A percentile compares a stretch with the other conserved stretches of the same genome.
These are phyloP conservation scores for Peromyscus californicus DNA, from an alignment of 2,113 vertebrate genomes.

Conservation along the genomic window DNA sequence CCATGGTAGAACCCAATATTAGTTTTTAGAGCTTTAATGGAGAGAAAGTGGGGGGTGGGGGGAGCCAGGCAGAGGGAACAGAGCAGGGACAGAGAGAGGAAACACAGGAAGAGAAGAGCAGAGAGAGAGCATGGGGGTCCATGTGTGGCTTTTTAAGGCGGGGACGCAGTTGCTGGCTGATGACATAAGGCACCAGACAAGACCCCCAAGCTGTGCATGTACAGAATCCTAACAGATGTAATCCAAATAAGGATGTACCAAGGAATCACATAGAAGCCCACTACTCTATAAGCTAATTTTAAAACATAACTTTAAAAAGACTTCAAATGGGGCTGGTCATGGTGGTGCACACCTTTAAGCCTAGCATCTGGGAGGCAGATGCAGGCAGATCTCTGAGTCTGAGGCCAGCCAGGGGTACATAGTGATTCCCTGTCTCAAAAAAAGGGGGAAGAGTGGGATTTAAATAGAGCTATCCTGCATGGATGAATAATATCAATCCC, in stretches of 20 bases:
- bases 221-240: no score
- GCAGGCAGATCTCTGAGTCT: not conserved
- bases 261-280: not conserved
- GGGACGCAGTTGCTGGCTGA: no score
- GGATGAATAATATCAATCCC: not conserved
- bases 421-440: not conserved
- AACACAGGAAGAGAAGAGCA: no score
- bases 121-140: no score
- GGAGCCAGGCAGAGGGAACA: no score
- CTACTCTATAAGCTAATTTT: not conserved
- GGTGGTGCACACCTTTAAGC: not conserved
- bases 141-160: no score
- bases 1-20: no score
- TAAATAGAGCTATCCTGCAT: not conserved
- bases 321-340: not conserved
- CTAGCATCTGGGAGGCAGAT: not conserved
- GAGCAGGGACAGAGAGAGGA: no score
- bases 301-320: not conserved
- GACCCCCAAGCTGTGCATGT: no score
- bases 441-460: not conserved
- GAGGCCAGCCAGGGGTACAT: not conserved
- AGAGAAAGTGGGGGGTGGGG: no score
- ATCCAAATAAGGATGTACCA: not conserved
- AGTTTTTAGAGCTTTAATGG: no score
- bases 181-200: no score